Conservation (phyloP, 2,113 vertebrate genomes). For the Macheiramphus alcinus region DNA sequence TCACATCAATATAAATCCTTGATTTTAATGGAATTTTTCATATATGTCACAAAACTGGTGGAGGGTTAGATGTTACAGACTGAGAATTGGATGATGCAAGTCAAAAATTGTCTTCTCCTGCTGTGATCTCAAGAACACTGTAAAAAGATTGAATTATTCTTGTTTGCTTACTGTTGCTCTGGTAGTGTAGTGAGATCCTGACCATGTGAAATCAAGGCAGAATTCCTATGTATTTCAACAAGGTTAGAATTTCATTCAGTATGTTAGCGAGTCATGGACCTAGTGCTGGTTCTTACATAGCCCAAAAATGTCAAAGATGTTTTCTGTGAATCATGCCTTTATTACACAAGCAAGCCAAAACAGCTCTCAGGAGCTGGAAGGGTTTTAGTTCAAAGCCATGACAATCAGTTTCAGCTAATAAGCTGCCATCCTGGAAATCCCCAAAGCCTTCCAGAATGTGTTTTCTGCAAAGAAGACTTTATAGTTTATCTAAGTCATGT, state of each 20-base stretch:
- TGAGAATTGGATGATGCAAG: background rate
- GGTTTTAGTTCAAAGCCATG: background rate
- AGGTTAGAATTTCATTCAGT: background rate
- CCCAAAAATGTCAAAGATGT: background rate
- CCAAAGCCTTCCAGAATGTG: background rate
- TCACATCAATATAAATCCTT: background rate
- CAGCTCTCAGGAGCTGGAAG: background rate
- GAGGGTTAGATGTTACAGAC: background rate
- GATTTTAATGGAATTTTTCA: background rate
- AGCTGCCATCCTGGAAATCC: background rate
- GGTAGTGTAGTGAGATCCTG: background rate
- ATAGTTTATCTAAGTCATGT: background rate
- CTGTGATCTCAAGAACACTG: background rate
- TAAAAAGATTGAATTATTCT: background rate
- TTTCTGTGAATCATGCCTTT: slow-evolving; percentile 16
- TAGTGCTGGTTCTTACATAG: background rate
- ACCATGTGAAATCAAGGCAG: background rate
- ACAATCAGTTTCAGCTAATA: slow-evolving; percentile 39
- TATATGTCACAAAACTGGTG: background rate
- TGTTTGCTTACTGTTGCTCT: background rate
- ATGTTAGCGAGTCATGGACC: background rate
- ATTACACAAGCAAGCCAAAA: background rate
- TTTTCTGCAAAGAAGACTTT: background rate
- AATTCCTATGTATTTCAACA: background rate
- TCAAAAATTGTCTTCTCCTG: background rate